phyloP scores from a whole-genome alignment of 2,113 vertebrate species.

The Gasterosteus aculeatus region DNA sequence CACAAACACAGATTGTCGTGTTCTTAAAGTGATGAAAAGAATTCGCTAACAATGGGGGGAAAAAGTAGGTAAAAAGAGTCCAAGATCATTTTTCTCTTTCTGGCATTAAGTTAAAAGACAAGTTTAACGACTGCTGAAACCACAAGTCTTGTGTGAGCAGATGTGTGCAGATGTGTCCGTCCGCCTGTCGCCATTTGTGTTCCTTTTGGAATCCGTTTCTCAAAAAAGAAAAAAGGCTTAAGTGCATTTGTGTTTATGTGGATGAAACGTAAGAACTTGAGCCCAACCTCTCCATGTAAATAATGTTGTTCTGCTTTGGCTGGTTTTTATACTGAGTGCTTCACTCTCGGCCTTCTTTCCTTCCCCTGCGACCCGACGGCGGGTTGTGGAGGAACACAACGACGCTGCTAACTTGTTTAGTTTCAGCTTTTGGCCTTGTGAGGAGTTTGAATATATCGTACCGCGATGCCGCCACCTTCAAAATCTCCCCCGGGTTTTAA shows the following conservation, averaged over 20 bases:
- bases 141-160: conserved; percentile 29
- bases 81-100: background rate
- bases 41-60: background rate
- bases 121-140: conserved; percentile 53
- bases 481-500: background rate
- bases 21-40: background rate
- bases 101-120: background rate
- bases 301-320: conserved; percentile 80
- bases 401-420: conserved; percentile 40
- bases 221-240: conserved; percentile 38
- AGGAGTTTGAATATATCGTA: conserved; percentile 34
- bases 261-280: conserved; percentile 68
- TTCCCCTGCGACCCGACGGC: conserved; percentile 63
- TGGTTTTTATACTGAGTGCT: conserved; percentile 77
- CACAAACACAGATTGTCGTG: background rate
- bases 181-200: conserved; percentile 52
- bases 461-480: conserved; percentile 1
- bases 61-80: background rate
- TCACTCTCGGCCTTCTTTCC: conserved; percentile 83
- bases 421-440: conserved; percentile 9
- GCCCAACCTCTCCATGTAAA: conserved; percentile 81
- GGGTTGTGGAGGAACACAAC: conserved; percentile 53
- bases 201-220: conserved; percentile 54
- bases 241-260: conserved; percentile 69
- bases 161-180: conserved; percentile 45